Conservation (phyloP, 2,888 invertebrate species). For the Boloria euphrosyne region DNA sequence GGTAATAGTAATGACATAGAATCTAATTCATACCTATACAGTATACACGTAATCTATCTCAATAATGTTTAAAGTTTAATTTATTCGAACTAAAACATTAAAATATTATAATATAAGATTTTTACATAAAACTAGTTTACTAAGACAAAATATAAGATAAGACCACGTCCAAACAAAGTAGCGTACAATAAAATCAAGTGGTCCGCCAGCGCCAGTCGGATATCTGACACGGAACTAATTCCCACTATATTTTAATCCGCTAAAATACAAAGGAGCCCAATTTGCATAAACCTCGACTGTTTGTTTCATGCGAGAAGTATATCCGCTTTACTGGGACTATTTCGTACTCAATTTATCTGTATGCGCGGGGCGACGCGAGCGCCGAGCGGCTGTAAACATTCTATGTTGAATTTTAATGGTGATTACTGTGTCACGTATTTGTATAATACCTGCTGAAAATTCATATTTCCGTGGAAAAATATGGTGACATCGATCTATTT, state of each 20-base stretch:
- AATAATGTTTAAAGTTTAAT: background rate
- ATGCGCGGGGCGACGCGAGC: conserved; percentile 53
- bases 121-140: conserved; percentile 24
- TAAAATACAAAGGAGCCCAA: conserved; percentile 79
- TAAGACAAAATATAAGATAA: conserved; percentile 40
- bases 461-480: conserved; percentile 21
- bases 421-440: conserved; percentile 40
- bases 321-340: conserved; percentile 73
- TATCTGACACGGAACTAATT: conserved; percentile 81
- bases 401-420: conserved; percentile 48
- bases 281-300: conserved; percentile 80
- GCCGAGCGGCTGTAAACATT: conserved; percentile 53
- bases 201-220: conserved; percentile 59
- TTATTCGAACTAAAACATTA: background rate
- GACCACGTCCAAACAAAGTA: conserved; percentile 61
- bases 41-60: too few species aligned
- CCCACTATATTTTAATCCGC: conserved; percentile 80
- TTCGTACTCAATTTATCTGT: conserved; percentile 75
- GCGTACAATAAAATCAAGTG: conserved; percentile 67
- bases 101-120: background rate
- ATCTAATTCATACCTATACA: too few species aligned
- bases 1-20: too few species aligned
- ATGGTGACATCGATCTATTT: conserved; percentile 17
- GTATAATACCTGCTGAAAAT: conserved; percentile 28
- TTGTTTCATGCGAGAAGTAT: conserved; percentile 78